These are phyloP conservation scores for Cephalotes varians DNA, from an alignment of 2,888 invertebrate genomes.

Conservation along the genomic window DNA sequence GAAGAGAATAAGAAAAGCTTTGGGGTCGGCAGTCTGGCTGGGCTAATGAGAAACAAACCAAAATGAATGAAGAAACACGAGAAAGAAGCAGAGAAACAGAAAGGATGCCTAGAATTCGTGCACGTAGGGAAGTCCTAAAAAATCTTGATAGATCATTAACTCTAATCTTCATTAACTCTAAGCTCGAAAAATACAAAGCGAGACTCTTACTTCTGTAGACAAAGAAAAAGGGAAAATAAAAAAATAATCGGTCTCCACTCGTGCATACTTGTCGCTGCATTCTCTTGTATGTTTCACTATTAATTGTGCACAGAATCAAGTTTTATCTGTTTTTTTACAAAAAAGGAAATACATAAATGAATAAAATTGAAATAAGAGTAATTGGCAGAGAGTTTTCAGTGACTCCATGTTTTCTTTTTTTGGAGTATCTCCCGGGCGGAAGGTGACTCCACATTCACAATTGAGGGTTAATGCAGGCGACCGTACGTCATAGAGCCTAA, in stretches of 20 bases:
- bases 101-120: not conserved
- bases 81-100: not conserved
- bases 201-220: not conserved
- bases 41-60: not conserved
- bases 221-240: not conserved
- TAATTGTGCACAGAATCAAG: not conserved
- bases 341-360: not conserved
- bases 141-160: not conserved
- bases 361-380: not conserved
- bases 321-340: not conserved
- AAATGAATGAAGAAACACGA: not conserved
- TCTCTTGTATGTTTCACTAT: not conserved
- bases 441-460: not conserved
- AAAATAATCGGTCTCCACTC: not conserved
- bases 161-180: not conserved
- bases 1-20: not conserved
- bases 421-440: too few species aligned
- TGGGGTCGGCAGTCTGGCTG: not conserved
- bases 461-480: not conserved
- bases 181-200: not conserved
- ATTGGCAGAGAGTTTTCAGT: not conserved
- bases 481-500: slow-evolving; percentile 11
- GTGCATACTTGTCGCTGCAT: not conserved
- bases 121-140: not conserved
- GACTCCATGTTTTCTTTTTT: too few species aligned